Percentiles rank a stretch among this genome's conserved stretches.
phyloP scores from a whole-genome alignment of 2,888 invertebrate species.

The Carcina quercana region DNA sequence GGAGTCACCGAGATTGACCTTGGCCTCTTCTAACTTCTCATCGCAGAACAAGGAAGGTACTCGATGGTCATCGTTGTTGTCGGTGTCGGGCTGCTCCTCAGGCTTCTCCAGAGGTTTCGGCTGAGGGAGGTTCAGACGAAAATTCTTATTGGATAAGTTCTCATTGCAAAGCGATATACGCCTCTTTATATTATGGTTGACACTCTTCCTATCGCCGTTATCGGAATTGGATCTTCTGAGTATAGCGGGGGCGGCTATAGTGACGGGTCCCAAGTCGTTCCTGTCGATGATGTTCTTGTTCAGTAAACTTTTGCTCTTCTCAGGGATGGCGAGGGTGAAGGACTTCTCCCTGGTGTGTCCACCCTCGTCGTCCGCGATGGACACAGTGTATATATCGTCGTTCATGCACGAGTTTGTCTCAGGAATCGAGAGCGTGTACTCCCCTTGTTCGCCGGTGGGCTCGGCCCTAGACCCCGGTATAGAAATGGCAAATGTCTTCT shows the following conservation, averaged over 20 bases:
- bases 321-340: slow-evolving; percentile 62
- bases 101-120: slow-evolving; percentile 26
- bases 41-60: slow-evolving; percentile 68
- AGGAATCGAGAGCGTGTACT: slow-evolving; percentile 66
- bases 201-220: slow-evolving; percentile 54
- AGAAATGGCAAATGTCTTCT: slow-evolving; percentile 55
- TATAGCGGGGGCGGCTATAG: slow-evolving; percentile 62
- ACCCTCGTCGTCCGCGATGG: slow-evolving; percentile 65
- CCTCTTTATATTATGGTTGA: slow-evolving; percentile 48
- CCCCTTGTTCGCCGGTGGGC: slow-evolving; percentile 65
- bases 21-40: slow-evolving; percentile 61
- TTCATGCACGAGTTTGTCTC: slow-evolving; percentile 68
- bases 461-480: slow-evolving; percentile 65
- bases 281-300: slow-evolving; percentile 52
- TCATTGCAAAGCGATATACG: slow-evolving; percentile 62
- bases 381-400: slow-evolving; percentile 70
- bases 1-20: slow-evolving; percentile 42
- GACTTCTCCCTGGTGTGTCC: slow-evolving; percentile 52
- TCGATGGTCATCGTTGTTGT: slow-evolving; percentile 57
- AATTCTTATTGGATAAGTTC: slow-evolving; percentile 40
- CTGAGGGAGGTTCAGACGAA: slow-evolving; percentile 29
- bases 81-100: slow-evolving; percentile 28
- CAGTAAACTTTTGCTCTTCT: slow-evolving; percentile 60
- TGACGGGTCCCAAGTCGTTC: slow-evolving; percentile 37
- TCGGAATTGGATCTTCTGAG: slow-evolving; percentile 66